phyloP scores from a whole-genome alignment of 2,797 vertebrate species.

The Labroides dimidiatus region DNA sequence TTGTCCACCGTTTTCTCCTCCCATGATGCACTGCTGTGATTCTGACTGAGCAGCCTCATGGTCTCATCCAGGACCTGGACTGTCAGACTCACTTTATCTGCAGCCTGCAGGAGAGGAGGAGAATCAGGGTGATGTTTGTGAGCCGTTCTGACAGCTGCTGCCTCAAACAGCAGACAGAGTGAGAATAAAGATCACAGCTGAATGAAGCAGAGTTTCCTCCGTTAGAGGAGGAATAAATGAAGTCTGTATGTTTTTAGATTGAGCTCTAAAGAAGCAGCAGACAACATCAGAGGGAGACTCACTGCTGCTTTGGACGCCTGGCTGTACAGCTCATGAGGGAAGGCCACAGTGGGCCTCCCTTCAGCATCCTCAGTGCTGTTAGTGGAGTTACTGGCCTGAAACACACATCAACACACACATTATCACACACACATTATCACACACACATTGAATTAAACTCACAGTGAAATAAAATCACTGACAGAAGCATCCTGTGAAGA shows the following conservation, averaged over 20 bases:
- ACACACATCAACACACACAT: neutral
- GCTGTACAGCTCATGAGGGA: conserved; percentile 65
- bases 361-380: conserved; percentile 38
- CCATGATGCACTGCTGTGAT: conserved; percentile 63
- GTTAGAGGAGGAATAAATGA: no score
- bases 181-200: neutral
- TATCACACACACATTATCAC: neutral
- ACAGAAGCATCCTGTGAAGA: neutral
- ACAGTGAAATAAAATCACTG: neutral
- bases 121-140: no score
- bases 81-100: conserved; percentile 58
- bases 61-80: conserved; percentile 67
- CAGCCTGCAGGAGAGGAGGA: conserved; percentile 43
- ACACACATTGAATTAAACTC: neutral
- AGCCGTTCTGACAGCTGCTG: no score
- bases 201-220: no score
- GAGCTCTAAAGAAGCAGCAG: no score
- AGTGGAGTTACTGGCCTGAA: conserved; percentile 44
- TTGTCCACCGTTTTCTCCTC: conserved; percentile 43
- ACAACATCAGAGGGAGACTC: conserved; percentile 15
- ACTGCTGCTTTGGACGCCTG: conserved; percentile 62
- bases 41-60: conserved; percentile 52
- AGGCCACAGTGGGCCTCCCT: conserved; percentile 8
- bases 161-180: neutral
- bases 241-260: no score